Base-by-base conservation (phyloP, 35 echinoderm and acorn worm species). In the Strongylocentrotus purpuratus region DNA sequence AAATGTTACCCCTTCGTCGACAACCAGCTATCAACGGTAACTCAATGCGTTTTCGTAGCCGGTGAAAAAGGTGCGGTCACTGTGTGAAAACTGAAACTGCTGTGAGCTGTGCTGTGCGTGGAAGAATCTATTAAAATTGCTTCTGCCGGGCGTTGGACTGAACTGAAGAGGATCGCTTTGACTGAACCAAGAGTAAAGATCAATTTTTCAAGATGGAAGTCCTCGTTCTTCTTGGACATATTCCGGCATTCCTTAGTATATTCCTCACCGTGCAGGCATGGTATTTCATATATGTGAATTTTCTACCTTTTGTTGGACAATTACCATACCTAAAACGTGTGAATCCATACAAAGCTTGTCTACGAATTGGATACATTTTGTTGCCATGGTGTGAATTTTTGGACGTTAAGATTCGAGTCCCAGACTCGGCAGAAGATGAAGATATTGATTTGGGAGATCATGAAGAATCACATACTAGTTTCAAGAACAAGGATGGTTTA, bases 201-300 rank as follows among this genome's bases (percentile, higher is more conserved):
- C 2, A 46, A 33, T 89, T 89, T 59, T 89, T 58, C 91, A 58
- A n/a, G 31, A 96, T 94, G 60, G 97, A 98, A 87, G 52, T 96
- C n/a, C 86, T 98, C 4, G 92, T 98, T 35, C 90, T 98, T 85
- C 85, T 98, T n/a, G 96, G 97, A n/a, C 97, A 98, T 45, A 94
- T 98, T 46, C 97, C 97, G 48, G 95, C 95, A 70, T 93, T 98
- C 13, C 90, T 98, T 91, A 95, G 96, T 85, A 96, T 98, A 32
- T 98, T 98, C 70, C 91, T 98, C 4, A 48, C 95, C 10, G 91
- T 98, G 31, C 95, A 98, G 88, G n/a, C 96, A n/a, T 98, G 97
- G 97, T 98, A 96, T 59, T 98, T 98, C 93, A 95, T 98, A 48
- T 98, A 98, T 93, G 96, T 95, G 28, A 96, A 98, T 93, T 95